These are phyloP conservation scores for Sinella curviseta DNA, from an alignment of 1,140 invertebrate species.

Conservation along the genomic window DNA sequence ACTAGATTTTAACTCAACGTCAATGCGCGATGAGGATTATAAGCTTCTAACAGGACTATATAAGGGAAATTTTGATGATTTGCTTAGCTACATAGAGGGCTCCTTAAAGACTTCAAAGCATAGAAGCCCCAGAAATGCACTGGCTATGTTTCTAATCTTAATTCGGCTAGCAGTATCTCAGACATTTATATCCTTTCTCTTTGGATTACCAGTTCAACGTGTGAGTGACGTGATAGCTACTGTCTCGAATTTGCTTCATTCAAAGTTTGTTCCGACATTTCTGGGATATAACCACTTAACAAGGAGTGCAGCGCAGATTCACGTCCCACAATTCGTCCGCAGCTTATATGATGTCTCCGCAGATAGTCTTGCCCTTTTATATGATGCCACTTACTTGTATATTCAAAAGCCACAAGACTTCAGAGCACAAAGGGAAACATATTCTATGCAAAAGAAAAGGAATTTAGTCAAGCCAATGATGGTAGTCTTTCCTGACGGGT, in stretches of 20 bases:
- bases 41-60: neutral
- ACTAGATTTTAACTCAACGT: neutral
- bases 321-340: neutral
- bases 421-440: conserved; percentile 11
- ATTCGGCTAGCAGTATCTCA: conserved; percentile 16
- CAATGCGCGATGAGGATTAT: neutral
- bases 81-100: neutral
- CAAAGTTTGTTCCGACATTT: conserved; percentile 18
- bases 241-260: neutral
- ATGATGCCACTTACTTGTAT: conserved; percentile 38
- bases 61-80: neutral
- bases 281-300: conserved; percentile 29
- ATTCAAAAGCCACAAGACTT: conserved; percentile 24
- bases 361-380: neutral
- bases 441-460: conserved; percentile 24
- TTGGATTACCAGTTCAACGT: neutral
- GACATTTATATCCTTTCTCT: neutral
- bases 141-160: conserved; percentile 24
- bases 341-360: neutral
- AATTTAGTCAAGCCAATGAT: conserved; percentile 40
- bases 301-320: neutral
- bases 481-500: conserved; percentile 30
- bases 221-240: conserved; percentile 18
- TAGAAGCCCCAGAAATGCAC: conserved; percentile 8
- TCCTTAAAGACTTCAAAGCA: neutral